Base-by-base conservation (phyloP, 2,113 vertebrate genomes). In the Neogobius melanostomus region DNA sequence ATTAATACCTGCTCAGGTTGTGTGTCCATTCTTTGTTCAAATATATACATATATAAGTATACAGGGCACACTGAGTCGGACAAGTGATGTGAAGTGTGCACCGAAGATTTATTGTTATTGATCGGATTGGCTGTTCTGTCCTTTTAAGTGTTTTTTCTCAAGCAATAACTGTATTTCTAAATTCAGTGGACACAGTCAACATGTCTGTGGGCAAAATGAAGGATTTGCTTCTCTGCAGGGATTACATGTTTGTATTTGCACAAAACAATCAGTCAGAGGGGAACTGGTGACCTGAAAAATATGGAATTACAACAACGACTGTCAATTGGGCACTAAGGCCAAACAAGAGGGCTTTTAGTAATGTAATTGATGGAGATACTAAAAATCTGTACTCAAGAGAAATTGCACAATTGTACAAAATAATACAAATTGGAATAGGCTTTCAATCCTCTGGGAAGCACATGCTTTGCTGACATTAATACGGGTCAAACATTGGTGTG, bases 171-270 rank as follows among this genome's bases (percentile, higher is more conserved):
- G 28, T 36, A 36, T 36, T 36, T 36, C 21, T 57, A 12, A 9
- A 56, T 54, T 66, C 46, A 28, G 56, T 72, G 56, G 75, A 81
- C 72, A 64, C 70, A 21, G 12, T 66, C 60, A 76, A 79, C 69
- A 72, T 72, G 74, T 85, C 72, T 87, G 54, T 53, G 53, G 80
- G 28, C 65, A 68, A 70, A 79, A 77, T 64, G 70, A 59, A 49
- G 60, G 78, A 69, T 81, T 80, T 77, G 47, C 65, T 7, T 52
- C 48, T 79, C 43, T 72, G 56, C 28, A 5, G 74, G 46, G 71
- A 83, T 82, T 82, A 87, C 48, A 63, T 63, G 54, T 72, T 75
- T 65, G 43, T 64, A 63, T 72, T 66, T 71, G 12, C 14, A 4
- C 46, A 62, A 71, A 69, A 75, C 69, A 73, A 69, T 68, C 53